Conservation (phyloP, 1,140 invertebrate species). For the Paraescarpia echinospica region DNA sequence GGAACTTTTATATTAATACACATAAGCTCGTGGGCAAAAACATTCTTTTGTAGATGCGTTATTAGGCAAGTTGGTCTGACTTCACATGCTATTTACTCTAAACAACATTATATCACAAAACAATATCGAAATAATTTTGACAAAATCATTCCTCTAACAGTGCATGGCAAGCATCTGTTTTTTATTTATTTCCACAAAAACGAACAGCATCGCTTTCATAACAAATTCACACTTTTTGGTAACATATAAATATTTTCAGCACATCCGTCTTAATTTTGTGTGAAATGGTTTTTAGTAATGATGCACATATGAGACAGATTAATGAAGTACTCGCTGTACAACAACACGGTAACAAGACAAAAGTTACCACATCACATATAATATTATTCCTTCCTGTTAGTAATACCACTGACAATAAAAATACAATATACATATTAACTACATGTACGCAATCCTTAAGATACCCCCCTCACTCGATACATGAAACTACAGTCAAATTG, state of each 20-base stretch:
- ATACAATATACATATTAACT: conserved; percentile 7
- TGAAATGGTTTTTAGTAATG: neutral
- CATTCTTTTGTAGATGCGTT: neutral
- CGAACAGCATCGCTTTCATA: neutral
- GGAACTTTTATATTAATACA: neutral
- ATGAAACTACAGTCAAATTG: neutral
- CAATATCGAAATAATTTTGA: neutral
- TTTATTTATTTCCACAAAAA: neutral
- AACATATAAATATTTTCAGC: neutral
- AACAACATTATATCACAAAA: neutral
- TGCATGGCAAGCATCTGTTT: neutral
- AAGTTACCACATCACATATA: neutral
- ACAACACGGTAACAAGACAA: neutral
- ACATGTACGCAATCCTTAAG: neutral
- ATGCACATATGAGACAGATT: neutral
- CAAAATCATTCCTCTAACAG: neutral
- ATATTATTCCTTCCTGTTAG: neutral
- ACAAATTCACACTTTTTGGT: neutral
- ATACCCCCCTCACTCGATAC: neutral
- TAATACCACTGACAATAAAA: neutral
- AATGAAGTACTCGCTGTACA: neutral
- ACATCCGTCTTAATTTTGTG: too few relatives aligned
- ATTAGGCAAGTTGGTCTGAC: neutral
- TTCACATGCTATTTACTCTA: neutral
- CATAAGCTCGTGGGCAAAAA: neutral